Conservation (phyloP, 64 coral and sea anemone genomes). For the Actinia equina region DNA sequence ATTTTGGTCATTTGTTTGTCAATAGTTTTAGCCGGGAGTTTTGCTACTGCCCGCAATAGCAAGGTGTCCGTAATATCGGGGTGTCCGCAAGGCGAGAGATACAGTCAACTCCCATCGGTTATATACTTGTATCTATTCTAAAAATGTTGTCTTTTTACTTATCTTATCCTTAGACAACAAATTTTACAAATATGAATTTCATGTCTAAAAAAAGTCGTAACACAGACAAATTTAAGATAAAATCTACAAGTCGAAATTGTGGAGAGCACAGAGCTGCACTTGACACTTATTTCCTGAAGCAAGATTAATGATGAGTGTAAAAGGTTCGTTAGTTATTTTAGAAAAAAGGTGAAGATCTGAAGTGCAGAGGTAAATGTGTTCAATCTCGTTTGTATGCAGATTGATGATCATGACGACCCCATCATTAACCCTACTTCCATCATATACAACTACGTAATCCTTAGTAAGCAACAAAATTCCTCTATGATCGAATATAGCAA, state of each 20-base stretch:
- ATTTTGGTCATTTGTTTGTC: background rate
- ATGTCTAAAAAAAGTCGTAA: too few relatives aligned
- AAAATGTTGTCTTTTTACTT: too few relatives aligned
- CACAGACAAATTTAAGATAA: too few relatives aligned
- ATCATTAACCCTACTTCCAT: background rate
- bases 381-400: background rate
- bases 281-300: background rate
- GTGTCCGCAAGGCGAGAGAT: too few relatives aligned
- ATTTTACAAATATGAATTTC: too few relatives aligned
- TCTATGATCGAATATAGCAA: background rate
- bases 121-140: too few relatives aligned
- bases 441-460: background rate
- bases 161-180: too few relatives aligned
- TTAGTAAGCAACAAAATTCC: background rate
- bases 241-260: background rate
- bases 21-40: too few relatives aligned
- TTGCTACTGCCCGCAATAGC: too few relatives aligned
- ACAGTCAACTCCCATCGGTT: too few relatives aligned
- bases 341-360: background rate
- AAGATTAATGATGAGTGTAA: background rate
- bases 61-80: too few relatives aligned
- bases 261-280: background rate
- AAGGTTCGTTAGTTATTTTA: background rate
- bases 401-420: background rate
- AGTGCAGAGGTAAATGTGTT: background rate